These are phyloP conservation scores for Cotesia vestalis DNA, from an alignment of 1,140 invertebrate species.

Conservation along the genomic window DNA sequence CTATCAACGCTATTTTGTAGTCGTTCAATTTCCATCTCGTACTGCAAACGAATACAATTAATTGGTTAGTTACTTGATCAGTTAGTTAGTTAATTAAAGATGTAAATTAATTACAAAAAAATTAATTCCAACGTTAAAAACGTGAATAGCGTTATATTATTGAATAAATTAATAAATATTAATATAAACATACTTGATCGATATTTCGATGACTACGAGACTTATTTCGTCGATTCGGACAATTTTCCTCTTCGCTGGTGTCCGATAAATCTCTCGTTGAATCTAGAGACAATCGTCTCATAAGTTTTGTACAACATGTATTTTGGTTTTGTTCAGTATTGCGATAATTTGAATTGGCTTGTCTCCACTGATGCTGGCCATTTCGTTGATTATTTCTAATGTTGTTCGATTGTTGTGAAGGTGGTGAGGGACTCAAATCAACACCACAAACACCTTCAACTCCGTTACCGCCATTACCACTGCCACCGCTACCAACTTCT, in stretches of 20 bases:
- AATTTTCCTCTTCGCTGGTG: constrained; percentile 70
- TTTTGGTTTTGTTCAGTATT: constrained; percentile 56
- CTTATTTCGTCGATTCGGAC: constrained; percentile 62
- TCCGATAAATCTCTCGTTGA: constrained; percentile 76
- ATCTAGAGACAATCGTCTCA: constrained; percentile 75
- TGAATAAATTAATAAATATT: constrained; percentile 15
- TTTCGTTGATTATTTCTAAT: constrained; percentile 67
- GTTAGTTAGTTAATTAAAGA: constrained; percentile 2
- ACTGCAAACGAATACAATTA: constrained; percentile 63
- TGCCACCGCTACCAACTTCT: constrained; percentile 53
- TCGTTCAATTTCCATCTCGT: constrained; percentile 81
- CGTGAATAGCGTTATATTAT: neutral
- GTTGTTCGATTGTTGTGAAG: constrained; percentile 51
- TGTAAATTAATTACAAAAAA: constrained; percentile 23
- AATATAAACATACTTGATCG: constrained; percentile 67
- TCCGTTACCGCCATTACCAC: constrained; percentile 52
- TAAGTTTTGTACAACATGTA: constrained; percentile 57
- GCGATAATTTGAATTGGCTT: constrained; percentile 47
- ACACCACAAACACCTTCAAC: constrained; percentile 59
- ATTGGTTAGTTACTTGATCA: constrained; percentile 60
- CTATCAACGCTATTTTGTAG: constrained; percentile 80
- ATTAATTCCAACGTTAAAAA: neutral
- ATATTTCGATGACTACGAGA: constrained; percentile 72
- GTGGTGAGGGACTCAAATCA: constrained; percentile 60
- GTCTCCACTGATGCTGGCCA: constrained; percentile 60